Evolutionary conservation across 2,888 invertebrate genomes (phyloP), one percentile per base, ranked within the genome.

Genomic region (Palloptera scutellata): DNA sequence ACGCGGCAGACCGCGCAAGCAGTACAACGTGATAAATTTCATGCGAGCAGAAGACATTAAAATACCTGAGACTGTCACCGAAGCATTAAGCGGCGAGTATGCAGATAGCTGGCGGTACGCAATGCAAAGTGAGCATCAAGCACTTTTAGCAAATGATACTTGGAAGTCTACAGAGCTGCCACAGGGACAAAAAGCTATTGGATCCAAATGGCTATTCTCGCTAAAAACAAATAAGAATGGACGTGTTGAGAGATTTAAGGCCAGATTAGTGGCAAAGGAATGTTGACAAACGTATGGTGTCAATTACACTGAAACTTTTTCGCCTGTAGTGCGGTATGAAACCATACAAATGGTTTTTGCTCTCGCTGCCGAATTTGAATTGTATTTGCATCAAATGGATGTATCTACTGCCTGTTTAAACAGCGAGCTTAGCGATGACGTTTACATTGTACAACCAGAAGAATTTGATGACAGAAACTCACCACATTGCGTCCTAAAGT

Each of bases 291-390:
- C 64, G n/a, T 62, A 64, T 54, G 70, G 70, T 6, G 52, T 70
- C 11, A 61, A 73, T 40, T 70, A 64, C 45, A n/a, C n/a, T 8
- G 73, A 73, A 63, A 72, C 69, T 1, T 74, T 70, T 54, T 67
- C 71, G 20, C 68, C 72, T n/a, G 71, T 70, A 1, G 69, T 64
- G 10, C 62, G 72, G 41, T 73, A 72, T 61, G 68, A 63, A 15
- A 73, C 72, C 10, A 73, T 75, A 43, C 45, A 74, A 8, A 53
- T 73, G 52, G n/a, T 75, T 0, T 55, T 74, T 10, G 73, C 73
- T 4, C 13, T 73, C 6, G 70, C 73, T 17, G 70, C 61, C 1
- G 71, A 72, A 58, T 57, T 60, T n/a, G 55, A 70, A 40, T 13
- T 72, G 42, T 43, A 72, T 42, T 15, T 72, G 12, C 71, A 72